Evolutionary conservation across 1,140 invertebrate species (phyloP), one percentile per base, ranked within the genome.

Genomic region (Armadillidium nasatum): DNA sequence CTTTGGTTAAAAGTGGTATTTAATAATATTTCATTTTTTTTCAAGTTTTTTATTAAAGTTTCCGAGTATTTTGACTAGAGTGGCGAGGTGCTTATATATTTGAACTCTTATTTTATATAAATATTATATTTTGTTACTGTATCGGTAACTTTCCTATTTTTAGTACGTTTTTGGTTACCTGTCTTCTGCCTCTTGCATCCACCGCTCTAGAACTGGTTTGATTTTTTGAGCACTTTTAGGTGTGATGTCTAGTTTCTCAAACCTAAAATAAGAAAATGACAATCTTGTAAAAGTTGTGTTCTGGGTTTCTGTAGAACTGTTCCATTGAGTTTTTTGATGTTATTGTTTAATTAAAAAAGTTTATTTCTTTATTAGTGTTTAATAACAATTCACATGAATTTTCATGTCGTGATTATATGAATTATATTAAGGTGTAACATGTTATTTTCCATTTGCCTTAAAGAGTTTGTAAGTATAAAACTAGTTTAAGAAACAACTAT

Each of bases 191-290:
- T 97, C 95, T 86, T 93, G 93, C 95, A 98, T 97, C 96, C 96
- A 98, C 86, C 92, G 89, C 86, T 98, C 96, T 83, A 98, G 88
- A 79, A 98, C 96, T 81, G 96, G 96, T 87, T 97, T 98, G 83
- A 98, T 98, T 90, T 98, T 98, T 88, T 97, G 94, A 81, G 96
- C 96, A 89, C 95, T 97, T 89, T 98, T 97, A 85, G 96, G 96
- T 84, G 96, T 98, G 83, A 98, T 98, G 88, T 99, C 96, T 86
- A 99, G 89, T 89, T 98, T 99, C 88, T 98, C 96, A 90, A 98
- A 98, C 92, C 96, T 98, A 86, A 19, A 81, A 82, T 73, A 73
- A 80, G 70, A 79, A 79, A 79, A 79, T 72, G 76, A 71, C 76
- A 75, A 74, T 77, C 75, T 74, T 78, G 70, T 60, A 60, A 15